phyloP scores from a whole-genome alignment of 2,113 vertebrate genomes.

The Addax nasomaculatus region DNA sequence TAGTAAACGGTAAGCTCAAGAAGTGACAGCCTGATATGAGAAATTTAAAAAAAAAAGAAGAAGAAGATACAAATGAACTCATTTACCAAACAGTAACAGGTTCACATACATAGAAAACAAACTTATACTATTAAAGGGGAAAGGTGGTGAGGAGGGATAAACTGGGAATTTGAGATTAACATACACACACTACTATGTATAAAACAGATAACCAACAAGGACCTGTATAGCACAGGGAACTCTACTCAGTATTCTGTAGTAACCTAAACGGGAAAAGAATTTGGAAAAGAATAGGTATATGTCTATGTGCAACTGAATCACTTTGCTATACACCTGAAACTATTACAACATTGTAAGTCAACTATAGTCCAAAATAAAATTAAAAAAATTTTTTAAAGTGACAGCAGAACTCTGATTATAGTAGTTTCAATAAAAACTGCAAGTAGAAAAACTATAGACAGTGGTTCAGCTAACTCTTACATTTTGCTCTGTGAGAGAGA shows the following conservation, averaged over 20 bases:
- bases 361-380: neutral
- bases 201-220: neutral
- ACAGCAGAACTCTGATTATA: neutral
- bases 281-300: neutral
- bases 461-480: neutral
- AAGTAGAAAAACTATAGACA: neutral
- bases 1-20: neutral
- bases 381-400: neutral
- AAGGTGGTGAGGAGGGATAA: neutral
- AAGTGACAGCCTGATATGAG: neutral
- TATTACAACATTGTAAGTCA: neutral
- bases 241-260: neutral
- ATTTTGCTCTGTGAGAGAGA: neutral
- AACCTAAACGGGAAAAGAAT: neutral
- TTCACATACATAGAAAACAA: neutral
- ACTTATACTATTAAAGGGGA: neutral
- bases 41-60: neutral
- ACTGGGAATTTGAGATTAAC: neutral
- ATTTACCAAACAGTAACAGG: neutral
- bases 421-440: neutral
- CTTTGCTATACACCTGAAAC: neutral
- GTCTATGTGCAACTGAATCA: neutral
- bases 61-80: neutral
- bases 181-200: neutral
- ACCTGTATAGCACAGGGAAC: neutral